Conservation (phyloP, 2,113 vertebrate species). For the Rissa tridactyla region DNA sequence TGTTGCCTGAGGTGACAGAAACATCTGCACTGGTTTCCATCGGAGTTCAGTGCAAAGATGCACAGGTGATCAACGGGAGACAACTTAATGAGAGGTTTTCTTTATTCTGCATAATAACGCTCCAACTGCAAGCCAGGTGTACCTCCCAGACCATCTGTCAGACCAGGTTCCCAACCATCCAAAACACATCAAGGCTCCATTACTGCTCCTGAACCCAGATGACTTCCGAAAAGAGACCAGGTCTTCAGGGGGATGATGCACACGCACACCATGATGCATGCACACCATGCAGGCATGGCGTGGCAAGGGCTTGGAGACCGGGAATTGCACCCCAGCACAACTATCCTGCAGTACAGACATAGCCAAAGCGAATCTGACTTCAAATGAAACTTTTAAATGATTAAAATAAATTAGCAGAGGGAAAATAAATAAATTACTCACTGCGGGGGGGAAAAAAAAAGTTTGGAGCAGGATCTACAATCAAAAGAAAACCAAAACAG, state of each 20-base stretch:
- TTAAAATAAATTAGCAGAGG: neutral
- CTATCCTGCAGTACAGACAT: neutral
- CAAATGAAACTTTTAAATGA: neutral
- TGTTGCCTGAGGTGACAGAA: neutral
- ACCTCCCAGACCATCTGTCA: neutral
- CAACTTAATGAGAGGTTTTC: neutral
- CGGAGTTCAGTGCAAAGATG: neutral
- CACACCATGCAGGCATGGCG: accelerated
- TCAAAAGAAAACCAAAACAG: neutral
- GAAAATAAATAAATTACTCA: neutral
- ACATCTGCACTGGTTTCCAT: neutral
- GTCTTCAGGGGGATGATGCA: neutral
- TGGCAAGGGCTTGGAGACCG: neutral
- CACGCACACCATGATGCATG: neutral
- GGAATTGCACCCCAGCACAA: neutral
- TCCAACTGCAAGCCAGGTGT: neutral
- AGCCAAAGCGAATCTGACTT: neutral
- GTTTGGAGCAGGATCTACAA: neutral
- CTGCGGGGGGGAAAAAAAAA: neutral
- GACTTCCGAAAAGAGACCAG: neutral
- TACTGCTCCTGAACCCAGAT: neutral
- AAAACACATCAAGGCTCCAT: neutral
- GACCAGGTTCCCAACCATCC: neutral
- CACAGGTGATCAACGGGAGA: neutral
- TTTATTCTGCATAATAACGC: neutral